Base-by-base conservation (phyloP, 2,113 vertebrate genomes). In the Pontoporia blainvillei region DNA sequence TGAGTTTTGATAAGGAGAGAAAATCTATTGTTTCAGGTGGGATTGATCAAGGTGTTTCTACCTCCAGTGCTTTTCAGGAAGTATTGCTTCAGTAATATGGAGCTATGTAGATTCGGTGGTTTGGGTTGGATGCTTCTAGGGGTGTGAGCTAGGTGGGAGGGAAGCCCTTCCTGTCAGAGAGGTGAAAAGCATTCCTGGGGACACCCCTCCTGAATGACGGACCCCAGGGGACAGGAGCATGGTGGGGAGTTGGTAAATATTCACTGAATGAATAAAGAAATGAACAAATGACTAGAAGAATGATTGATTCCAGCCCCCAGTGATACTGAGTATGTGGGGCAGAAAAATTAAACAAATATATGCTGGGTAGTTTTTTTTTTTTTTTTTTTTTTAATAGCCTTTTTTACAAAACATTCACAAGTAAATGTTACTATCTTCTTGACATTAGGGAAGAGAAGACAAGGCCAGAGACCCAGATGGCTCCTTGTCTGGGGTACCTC, bases 401-500 rank as follows among this genome's bases (percentile, higher is more conserved):
- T 62, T 20, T 87, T 67, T 36, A 17, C 57, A 73, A 21, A 11
- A 25, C n/a, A 34, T 36, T 76, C 25, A 14, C 25, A 71, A 31
- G 39, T 36, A 21, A 31, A 18, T 3, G 23, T 39, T 20, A 23
- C 34, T 54, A 2, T 29, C 8, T 72, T 64, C 25, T 46, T 57
- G n/a, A 25, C 3, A 5, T 46, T 1, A 12, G 49, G 59, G 46
- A 20, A 59, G 34, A 5, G 14, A 25, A 31, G n/a, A 34, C 8
- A 6, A 25, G 11, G 13, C 8, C 20, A 5, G 14, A 10, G 34
- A 34, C 20, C 4, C 8, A 1, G 0, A 8, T 0, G 6, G 2
- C 0, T 8, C 5, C 5, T 29, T 18, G 10, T 3, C 1, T 2
- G 2, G n/a, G 6, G 3, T 1, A 1, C 1, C 17, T 34, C 14